These are phyloP conservation scores for Leptopilina myrica DNA, from an alignment of 2,888 invertebrate species.

Conservation along the genomic window DNA sequence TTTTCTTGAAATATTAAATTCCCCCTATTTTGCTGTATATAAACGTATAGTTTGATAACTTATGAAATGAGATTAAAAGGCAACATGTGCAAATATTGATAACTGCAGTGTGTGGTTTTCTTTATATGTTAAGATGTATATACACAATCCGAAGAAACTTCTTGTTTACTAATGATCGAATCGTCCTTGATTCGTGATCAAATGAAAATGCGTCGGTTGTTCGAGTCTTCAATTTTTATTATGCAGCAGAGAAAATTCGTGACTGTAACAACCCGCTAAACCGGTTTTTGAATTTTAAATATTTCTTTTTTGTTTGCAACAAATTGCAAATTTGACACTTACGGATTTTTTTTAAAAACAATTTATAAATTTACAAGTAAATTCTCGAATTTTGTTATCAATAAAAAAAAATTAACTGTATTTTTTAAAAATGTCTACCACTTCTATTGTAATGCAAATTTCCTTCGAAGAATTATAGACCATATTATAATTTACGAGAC, in stretches of 20 bases:
- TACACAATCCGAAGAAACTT: constrained; percentile 13
- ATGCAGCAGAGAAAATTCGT: not conserved
- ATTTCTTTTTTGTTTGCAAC: too few relatives aligned
- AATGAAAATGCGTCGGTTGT: constrained; percentile 31
- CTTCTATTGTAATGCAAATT: too few relatives aligned
- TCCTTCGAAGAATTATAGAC: too few relatives aligned
- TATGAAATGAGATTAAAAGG: constrained; percentile 5
- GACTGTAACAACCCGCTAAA: not conserved
- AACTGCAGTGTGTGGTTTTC: constrained; percentile 8
- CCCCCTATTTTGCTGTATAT: not conserved
- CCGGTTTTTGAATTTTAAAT: not conserved
- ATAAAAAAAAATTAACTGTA: not conserved
- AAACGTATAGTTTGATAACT: constrained; percentile 2
- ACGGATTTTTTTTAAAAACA: not conserved
- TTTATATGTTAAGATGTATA: not conserved
- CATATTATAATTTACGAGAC: too few relatives aligned
- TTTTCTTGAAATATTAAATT: not conserved
- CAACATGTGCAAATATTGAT: not conserved
- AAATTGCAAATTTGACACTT: not conserved
- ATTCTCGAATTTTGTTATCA: not conserved
- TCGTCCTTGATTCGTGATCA: constrained; percentile 33
- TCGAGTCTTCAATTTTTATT: constrained; percentile 7
- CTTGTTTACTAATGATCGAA: constrained; percentile 26
- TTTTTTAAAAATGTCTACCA: not conserved
- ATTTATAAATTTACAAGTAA: not conserved